Conservation (phyloP, 2,888 invertebrate species). For the Odontocolon sp. region DNA sequence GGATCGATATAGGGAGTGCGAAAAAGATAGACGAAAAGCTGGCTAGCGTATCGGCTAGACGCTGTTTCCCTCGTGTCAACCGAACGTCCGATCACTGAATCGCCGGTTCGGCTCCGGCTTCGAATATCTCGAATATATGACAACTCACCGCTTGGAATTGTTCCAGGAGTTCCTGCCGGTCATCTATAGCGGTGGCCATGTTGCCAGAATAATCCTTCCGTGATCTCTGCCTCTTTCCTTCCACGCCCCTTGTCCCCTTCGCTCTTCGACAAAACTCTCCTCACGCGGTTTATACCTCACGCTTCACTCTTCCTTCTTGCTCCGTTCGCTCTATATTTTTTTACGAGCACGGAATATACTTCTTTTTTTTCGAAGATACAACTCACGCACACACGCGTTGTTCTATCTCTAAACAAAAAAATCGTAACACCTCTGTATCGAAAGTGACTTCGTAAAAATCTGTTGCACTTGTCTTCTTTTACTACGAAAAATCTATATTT, state of each 20-base stretch:
- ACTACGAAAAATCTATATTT: too few species aligned
- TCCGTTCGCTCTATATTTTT: not conserved
- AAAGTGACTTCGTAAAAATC: too few species aligned
- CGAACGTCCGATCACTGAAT: not conserved
- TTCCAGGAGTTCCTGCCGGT: conserved; percentile 79
- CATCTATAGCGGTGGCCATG: conserved; percentile 80
- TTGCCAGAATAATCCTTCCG: conserved; percentile 74
- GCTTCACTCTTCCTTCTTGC: conserved; percentile 20
- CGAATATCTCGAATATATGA: not conserved
- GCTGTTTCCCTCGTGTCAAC: conserved; percentile 3
- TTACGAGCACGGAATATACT: not conserved
- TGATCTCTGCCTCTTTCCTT: conserved; percentile 61
- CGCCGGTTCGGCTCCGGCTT: not conserved
- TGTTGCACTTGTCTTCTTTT: too few species aligned
- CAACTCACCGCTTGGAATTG: conserved; percentile 77
- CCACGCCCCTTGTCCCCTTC: conserved; percentile 43
- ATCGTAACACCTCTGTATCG: not conserved
- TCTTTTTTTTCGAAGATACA: too few species aligned
- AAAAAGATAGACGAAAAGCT: conserved; percentile 1
- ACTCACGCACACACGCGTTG: too few species aligned
- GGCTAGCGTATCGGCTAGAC: not conserved
- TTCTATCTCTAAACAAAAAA: too few species aligned
- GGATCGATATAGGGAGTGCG: conserved; percentile 58
- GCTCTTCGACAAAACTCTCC: too few species aligned
- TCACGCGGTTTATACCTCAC: too few species aligned